A percentile compares a stretch with the other conserved stretches of the same genome.
Evolutionary conservation across 1,140 invertebrate species (phyloP).

Genomic region (Rhizoglyphus robini): DNA sequence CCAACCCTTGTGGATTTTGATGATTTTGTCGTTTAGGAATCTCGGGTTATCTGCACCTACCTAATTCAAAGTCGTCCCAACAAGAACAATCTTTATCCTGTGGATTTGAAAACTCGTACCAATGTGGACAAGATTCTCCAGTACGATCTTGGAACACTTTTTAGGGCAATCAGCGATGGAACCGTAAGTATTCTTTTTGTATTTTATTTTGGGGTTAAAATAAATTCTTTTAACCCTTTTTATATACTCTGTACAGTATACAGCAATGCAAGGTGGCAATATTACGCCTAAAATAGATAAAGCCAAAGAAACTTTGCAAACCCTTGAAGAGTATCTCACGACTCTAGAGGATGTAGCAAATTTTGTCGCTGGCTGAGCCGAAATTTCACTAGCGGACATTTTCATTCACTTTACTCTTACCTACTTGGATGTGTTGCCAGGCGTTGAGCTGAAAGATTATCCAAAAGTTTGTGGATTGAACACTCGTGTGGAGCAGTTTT

Average conservation of each 20-base stretch:
- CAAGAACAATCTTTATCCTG: conserved; percentile 48
- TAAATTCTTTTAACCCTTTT: background rate
- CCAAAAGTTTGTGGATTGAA: background rate
- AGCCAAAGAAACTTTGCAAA: conserved; percentile 4
- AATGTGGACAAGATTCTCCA: conserved; percentile 52
- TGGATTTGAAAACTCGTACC: conserved; percentile 48
- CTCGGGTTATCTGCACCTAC: conserved; percentile 22
- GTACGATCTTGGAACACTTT: conserved; percentile 47
- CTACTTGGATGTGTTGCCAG: background rate
- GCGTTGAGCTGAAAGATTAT: background rate
- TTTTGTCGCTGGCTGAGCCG: background rate
- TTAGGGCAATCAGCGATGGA: conserved; percentile 12
- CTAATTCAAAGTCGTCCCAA: conserved; percentile 42
- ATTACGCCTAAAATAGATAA: too few species aligned
- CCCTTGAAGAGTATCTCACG: background rate
- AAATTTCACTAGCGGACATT: conserved; percentile 9
- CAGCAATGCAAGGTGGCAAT: too few species aligned
- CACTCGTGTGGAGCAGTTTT: background rate
- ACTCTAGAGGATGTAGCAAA: background rate
- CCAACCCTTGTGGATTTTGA: conserved; percentile 24
- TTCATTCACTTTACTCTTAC: background rate
- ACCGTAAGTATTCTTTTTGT: conserved; percentile 17
- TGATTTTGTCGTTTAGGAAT: conserved; percentile 21
- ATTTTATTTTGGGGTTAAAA: background rate
- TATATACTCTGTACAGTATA: background rate